Percentiles rank a stretch among this genome's conserved stretches.
Conservation (phyloP, 1,140 invertebrate genomes). For the Nebria ingens region DNA sequence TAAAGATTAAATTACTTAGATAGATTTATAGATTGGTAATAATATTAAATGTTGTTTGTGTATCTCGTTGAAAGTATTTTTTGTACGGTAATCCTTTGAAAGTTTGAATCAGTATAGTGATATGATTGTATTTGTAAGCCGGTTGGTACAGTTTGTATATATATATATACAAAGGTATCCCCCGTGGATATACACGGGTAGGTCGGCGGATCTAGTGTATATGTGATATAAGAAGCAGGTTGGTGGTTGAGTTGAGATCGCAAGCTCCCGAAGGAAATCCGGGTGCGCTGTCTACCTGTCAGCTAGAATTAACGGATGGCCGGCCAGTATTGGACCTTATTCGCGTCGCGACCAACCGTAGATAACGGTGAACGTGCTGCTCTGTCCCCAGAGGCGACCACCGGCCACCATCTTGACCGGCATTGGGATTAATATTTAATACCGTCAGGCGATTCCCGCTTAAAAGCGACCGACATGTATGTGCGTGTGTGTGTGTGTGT, state of each 20-base stretch:
- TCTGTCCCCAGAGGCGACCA: constrained; percentile 18
- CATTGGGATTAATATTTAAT: constrained; percentile 26
- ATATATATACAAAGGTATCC: not conserved
- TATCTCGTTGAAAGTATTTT: too few species aligned
- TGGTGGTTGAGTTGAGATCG: constrained; percentile 17
- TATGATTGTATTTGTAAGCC: not conserved
- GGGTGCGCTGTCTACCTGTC: constrained; percentile 30
- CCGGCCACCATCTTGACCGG: constrained; percentile 18
- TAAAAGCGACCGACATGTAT: constrained; percentile 17
- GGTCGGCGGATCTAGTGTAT: constrained; percentile 14
- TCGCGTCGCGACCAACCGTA: constrained; percentile 18
- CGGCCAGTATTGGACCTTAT: constrained; percentile 24
- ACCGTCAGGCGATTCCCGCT: constrained; percentile 11
- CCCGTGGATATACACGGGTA: constrained; percentile 8
- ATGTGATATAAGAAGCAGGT: constrained; percentile 29
- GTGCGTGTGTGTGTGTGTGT: constrained; percentile 17
- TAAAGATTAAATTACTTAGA: too few species aligned
- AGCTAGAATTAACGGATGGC: constrained; percentile 31
- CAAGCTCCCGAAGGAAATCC: constrained; percentile 28
- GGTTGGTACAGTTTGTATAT: constrained; percentile 1
- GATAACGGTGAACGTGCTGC: constrained; percentile 25
- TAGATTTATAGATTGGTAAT: too few species aligned
- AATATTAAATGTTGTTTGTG: not conserved
- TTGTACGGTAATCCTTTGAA: too few species aligned
- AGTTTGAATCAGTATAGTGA: too few species aligned